Conservation (phyloP, 2,888 invertebrate genomes). For the Sesia bembeciformis region DNA sequence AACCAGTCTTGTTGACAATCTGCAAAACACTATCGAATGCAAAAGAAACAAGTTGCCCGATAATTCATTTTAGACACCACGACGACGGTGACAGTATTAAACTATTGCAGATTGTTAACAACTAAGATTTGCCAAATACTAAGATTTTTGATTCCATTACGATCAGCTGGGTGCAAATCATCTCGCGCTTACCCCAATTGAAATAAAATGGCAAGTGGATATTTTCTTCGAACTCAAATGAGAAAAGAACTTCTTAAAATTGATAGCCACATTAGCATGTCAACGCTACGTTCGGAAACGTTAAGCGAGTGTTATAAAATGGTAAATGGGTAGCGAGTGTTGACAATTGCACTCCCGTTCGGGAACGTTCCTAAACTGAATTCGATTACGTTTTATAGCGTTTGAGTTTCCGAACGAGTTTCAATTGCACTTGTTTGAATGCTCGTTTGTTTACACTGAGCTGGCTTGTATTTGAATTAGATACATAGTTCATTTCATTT, state of each 20-base stretch:
- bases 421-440: slow-evolving; percentile 18
- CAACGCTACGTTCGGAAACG: slow-evolving; percentile 38
- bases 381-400: slow-evolving; percentile 65
- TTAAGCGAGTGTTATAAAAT: slow-evolving; percentile 45
- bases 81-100: no score
- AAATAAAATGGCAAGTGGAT: neutral
- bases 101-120: no score
- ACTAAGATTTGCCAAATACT: no score
- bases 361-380: slow-evolving; percentile 49
- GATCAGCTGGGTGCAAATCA: no score
- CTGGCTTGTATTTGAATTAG: no score
- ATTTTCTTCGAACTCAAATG: neutral
- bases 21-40: no score
- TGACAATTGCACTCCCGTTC: slow-evolving; percentile 49
- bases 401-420: slow-evolving; percentile 44
- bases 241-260: slow-evolving; percentile 27
- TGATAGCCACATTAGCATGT: slow-evolving; percentile 50
- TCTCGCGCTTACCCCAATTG: no score
- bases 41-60: no score
- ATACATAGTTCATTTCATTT: no score
- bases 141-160: no score
- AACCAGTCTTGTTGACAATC: no score
- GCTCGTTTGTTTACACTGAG: neutral
- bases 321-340: slow-evolving; percentile 57
- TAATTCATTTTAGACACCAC: no score